Conservation (phyloP, 2,888 invertebrate species). For the Cataglyphis rosenhaueri region DNA sequence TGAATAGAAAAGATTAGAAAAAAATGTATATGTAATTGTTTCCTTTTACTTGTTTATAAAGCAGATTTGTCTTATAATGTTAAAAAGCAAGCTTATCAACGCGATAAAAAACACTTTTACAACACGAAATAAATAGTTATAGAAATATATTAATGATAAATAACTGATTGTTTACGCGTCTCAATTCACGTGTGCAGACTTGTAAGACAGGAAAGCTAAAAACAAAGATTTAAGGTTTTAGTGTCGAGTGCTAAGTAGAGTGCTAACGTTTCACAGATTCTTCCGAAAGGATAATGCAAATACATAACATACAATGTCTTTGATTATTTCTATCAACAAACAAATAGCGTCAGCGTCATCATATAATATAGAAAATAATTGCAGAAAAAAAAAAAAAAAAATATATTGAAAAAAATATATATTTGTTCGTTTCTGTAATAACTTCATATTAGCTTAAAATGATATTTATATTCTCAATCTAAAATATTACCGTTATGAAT, state of each 20-base stretch:
- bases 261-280: background rate
- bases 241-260: constrained; percentile 7
- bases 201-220: background rate
- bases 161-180: background rate
- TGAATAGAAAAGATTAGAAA: constrained; percentile 22
- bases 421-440: background rate
- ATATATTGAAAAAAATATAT: too few relatives aligned
- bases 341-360: background rate
- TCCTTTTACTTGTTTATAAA: background rate
- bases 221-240: background rate
- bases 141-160: background rate
- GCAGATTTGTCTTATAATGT: background rate
- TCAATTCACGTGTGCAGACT: background rate
- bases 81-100: background rate
- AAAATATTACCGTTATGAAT: background rate
- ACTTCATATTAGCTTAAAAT: background rate
- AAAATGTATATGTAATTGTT: background rate
- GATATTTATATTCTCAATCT: background rate
- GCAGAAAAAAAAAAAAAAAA: background rate
- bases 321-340: background rate
- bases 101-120: background rate
- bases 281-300: background rate
- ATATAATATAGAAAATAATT: too few relatives aligned
- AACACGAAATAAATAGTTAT: background rate
- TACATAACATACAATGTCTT: background rate